phyloP scores from a whole-genome alignment of 35 echinoderm and acorn worm species.

The Nesometra sesokonis region DNA sequence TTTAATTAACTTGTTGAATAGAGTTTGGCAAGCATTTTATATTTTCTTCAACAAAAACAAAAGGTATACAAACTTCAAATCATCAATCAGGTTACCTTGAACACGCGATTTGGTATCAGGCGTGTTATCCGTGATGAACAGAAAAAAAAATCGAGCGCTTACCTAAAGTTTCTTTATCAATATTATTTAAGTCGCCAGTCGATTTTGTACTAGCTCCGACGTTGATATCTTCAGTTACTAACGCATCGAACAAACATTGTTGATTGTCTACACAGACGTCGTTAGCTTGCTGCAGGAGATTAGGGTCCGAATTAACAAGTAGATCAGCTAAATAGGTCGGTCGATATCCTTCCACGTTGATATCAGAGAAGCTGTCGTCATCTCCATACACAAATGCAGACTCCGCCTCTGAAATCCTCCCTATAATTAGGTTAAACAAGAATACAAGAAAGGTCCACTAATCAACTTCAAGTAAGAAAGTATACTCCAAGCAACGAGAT shows the following conservation, averaged over 20 bases:
- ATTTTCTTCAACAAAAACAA: background rate
- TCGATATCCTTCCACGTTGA: too few relatives aligned
- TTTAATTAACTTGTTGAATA: too few relatives aligned
- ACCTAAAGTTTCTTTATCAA: slow-evolving; percentile 17
- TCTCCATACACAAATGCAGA: too few relatives aligned
- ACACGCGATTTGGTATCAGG: background rate
- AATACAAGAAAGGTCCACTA: too few relatives aligned
- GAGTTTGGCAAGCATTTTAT: background rate
- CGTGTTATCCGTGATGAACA: background rate
- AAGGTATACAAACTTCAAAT: background rate
- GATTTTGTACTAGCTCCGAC: slow-evolving; percentile 49
- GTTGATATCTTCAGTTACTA: slow-evolving; percentile 41
- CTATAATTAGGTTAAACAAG: too few relatives aligned
- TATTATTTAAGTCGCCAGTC: background rate
- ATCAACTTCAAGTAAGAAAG: too few relatives aligned
- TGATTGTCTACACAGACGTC: slow-evolving; percentile 28
- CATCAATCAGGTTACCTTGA: background rate
- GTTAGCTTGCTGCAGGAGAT: slow-evolving; percentile 1
- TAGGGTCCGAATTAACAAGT: background rate
- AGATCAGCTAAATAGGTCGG: too few relatives aligned
- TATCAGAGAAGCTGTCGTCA: too few relatives aligned
- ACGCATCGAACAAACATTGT: slow-evolving; percentile 61
- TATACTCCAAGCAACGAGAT: too few relatives aligned
- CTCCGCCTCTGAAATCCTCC: too few relatives aligned
- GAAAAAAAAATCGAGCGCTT: background rate